Evolutionary conservation across 2,113 vertebrate species (phyloP).

Genomic region (Mystacornis crossleyi): DNA sequence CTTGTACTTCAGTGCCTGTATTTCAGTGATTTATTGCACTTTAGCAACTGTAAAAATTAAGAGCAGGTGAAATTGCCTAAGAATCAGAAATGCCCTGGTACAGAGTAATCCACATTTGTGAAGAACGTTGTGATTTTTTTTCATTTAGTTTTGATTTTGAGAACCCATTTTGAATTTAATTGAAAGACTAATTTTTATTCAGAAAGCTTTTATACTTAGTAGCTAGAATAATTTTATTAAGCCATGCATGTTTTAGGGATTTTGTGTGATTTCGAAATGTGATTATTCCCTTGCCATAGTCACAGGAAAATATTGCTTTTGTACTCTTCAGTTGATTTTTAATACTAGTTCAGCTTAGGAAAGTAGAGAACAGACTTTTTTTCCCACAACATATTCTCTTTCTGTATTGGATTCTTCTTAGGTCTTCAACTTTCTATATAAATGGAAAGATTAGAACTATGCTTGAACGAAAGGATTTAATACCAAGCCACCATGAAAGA

Average conservation of each 20-base stretch:
- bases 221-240: background rate
- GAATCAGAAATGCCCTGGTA: background rate
- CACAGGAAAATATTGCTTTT: background rate
- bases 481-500: background rate
- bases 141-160: background rate
- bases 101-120: background rate
- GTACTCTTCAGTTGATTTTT: background rate
- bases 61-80: background rate
- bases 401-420: background rate
- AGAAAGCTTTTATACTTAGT: background rate
- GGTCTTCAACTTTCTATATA: background rate
- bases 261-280: background rate
- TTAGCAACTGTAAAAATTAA: background rate
- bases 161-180: background rate
- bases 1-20: background rate
- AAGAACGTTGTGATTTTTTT: background rate
- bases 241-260: background rate
- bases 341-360: background rate
- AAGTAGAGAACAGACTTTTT: background rate
- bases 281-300: background rate
- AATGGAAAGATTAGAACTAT: background rate
- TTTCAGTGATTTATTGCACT: background rate
- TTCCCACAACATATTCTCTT: background rate
- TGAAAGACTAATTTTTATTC: background rate
- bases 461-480: background rate